Conservation (phyloP, 2,888 invertebrate species). For the Sarcophaga subvicina region DNA sequence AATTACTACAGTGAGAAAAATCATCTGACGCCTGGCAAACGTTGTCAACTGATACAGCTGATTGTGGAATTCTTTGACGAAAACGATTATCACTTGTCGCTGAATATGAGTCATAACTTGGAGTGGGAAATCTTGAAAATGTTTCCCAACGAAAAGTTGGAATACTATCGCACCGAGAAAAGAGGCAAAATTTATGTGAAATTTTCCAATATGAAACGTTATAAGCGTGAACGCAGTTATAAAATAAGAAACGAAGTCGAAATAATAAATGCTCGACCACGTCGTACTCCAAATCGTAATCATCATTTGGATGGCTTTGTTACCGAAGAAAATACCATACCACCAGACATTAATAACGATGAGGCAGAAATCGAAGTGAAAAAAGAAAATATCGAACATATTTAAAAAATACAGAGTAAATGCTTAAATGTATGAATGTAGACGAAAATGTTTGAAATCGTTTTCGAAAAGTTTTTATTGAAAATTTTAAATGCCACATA, state of each 20-base stretch:
- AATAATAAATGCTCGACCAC: background rate
- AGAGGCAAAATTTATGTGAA: slow-evolving; percentile 78
- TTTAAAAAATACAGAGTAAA: background rate
- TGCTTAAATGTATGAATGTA: too few relatives aligned
- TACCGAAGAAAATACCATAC: background rate
- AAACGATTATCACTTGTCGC: slow-evolving; percentile 75
- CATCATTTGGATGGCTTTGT: background rate
- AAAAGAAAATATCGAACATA: slow-evolving; percentile 21
- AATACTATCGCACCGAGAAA: slow-evolving; percentile 77
- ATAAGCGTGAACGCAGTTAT: slow-evolving; percentile 62
- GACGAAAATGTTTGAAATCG: too few relatives aligned
- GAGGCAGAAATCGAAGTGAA: slow-evolving; percentile 47
- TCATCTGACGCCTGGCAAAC: slow-evolving; percentile 73
- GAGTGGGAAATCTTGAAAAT: slow-evolving; percentile 76
- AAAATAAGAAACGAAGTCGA: slow-evolving; percentile 18
- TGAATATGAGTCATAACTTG: slow-evolving; percentile 75
- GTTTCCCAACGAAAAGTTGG: slow-evolving; percentile 75
- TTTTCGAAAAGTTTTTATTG: too few relatives aligned
- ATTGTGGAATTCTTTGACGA: slow-evolving; percentile 77
- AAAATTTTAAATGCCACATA: too few relatives aligned
- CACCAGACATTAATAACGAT: background rate
- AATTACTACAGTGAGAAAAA: slow-evolving; percentile 73
- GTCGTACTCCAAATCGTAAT: slow-evolving; percentile 2
- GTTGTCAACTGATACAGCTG: slow-evolving; percentile 74
- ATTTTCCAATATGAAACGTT: slow-evolving; percentile 78